These are phyloP conservation scores for Fulica atra DNA, from an alignment of 2,113 vertebrate species.

Conservation along the genomic window DNA sequence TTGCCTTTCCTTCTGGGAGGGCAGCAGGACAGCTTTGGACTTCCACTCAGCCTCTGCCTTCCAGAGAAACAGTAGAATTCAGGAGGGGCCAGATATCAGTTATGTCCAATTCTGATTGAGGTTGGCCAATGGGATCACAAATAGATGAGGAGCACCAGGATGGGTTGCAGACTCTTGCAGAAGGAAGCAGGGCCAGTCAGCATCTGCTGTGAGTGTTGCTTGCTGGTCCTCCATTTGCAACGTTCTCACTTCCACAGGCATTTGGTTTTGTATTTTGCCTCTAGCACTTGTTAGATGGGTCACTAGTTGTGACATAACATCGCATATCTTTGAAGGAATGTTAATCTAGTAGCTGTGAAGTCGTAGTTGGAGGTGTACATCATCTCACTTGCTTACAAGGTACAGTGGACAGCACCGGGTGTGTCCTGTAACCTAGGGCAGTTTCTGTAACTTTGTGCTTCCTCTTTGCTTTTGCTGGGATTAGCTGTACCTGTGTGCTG, in stretches of 20 bases:
- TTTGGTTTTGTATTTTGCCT: background rate
- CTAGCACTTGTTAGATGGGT: background rate
- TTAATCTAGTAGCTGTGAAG: background rate
- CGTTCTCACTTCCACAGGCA: background rate
- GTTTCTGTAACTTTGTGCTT: background rate
- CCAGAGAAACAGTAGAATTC: background rate
- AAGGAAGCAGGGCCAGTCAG: background rate
- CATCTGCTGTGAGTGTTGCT: background rate
- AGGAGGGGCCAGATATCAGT: background rate
- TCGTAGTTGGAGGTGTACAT: background rate
- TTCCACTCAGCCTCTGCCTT: background rate
- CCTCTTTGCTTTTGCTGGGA: background rate
- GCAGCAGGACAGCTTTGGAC: background rate
- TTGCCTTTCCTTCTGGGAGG: background rate
- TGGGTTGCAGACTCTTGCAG: background rate
- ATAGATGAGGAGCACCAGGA: background rate
- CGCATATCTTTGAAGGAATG: background rate
- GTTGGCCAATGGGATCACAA: accelerated
- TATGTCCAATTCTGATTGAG: background rate
- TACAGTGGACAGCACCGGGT: background rate
- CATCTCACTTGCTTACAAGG: background rate
- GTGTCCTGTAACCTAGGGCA: background rate
- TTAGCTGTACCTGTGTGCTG: background rate
- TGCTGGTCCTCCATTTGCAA: background rate
- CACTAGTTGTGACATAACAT: background rate